A percentile compares a stretch with the other conserved stretches of the same genome.
Evolutionary conservation across 2,797 vertebrate genomes (phyloP).

Genomic region (Lutjanus campechanus): DNA sequence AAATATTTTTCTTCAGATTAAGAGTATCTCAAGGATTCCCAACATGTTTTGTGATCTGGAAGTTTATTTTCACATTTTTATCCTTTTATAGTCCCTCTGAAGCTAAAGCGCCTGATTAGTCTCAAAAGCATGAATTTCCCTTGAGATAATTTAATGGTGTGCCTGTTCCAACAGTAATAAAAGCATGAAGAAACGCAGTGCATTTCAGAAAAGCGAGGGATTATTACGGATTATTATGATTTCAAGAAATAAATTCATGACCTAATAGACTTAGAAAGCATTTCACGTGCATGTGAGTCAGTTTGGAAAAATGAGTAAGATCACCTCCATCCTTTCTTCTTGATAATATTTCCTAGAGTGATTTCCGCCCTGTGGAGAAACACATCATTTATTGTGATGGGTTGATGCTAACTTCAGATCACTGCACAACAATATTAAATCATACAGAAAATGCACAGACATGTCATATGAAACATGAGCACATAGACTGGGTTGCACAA

Average conservation of each 20-base stretch:
- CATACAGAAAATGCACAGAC: background rate
- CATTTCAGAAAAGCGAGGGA: conserved; percentile 42
- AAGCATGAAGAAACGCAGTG: conserved; percentile 26
- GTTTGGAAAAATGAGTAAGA: conserved; percentile 42
- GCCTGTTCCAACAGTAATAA: conserved; percentile 25
- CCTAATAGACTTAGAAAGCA: conserved; percentile 33
- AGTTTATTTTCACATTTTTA: conserved; percentile 43
- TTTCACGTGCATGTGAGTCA: conserved; percentile 51
- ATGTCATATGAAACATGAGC: conserved; percentile 4
- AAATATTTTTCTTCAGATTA: conserved; percentile 6
- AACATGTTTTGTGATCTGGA: background rate
- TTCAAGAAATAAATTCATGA: conserved; percentile 18
- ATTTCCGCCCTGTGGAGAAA: conserved; percentile 89
- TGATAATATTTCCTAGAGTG: conserved; percentile 92
- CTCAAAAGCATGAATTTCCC: conserved; percentile 41
- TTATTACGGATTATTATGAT: conserved; percentile 36
- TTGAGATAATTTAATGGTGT: conserved; percentile 46
- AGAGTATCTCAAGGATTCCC: conserved; percentile 33
- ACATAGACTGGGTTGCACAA: too few relatives aligned
- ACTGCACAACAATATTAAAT: conserved; percentile 6
- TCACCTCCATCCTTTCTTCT: conserved; percentile 95
- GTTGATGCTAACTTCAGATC: conserved; percentile 17
- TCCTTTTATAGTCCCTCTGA: conserved; percentile 57
- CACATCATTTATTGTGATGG: conserved; percentile 29
- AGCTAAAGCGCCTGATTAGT: conserved; percentile 33